phyloP scores from a whole-genome alignment of 2,888 invertebrate genomes.

The Calephelis perditalis region DNA sequence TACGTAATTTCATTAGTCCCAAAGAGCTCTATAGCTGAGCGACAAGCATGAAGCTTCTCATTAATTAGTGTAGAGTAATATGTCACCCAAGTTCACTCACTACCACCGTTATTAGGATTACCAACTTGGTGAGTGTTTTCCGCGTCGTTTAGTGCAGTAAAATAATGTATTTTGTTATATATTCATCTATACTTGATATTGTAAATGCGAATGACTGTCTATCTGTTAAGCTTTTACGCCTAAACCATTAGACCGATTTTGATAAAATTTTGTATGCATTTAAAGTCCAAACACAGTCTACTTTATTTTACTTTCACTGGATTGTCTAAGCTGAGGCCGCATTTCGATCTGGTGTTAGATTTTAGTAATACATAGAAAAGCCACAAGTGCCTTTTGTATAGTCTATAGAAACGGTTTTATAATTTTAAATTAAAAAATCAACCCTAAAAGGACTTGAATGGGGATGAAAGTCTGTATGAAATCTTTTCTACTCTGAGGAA shows the following conservation, averaged over 20 bases:
- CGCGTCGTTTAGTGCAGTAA: neutral
- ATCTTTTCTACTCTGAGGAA: no score
- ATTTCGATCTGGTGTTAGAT: no score
- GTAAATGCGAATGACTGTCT: neutral
- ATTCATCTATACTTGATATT: neutral
- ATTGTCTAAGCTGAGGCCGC: no score
- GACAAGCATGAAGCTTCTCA: conserved; percentile 49
- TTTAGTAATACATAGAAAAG: no score
- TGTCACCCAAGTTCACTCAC: conserved; percentile 42
- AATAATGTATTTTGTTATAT: no score
- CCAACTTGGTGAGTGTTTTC: neutral
- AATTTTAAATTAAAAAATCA: neutral
- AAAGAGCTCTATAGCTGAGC: conserved; percentile 45
- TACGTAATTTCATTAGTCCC: conserved; percentile 58
- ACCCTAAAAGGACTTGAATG: no score
- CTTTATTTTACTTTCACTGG: no score
- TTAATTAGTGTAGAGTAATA: conserved; percentile 54
- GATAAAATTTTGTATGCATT: no score
- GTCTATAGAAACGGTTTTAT: neutral
- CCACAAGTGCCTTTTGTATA: no score
- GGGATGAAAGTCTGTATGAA: no score
- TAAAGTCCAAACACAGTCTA: no score
- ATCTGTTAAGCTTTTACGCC: neutral
- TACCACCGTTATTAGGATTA: conserved; percentile 21
- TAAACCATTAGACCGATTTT: neutral